phyloP scores from a whole-genome alignment of 2,113 vertebrate genomes.

The Edolisoma coerulescens region DNA sequence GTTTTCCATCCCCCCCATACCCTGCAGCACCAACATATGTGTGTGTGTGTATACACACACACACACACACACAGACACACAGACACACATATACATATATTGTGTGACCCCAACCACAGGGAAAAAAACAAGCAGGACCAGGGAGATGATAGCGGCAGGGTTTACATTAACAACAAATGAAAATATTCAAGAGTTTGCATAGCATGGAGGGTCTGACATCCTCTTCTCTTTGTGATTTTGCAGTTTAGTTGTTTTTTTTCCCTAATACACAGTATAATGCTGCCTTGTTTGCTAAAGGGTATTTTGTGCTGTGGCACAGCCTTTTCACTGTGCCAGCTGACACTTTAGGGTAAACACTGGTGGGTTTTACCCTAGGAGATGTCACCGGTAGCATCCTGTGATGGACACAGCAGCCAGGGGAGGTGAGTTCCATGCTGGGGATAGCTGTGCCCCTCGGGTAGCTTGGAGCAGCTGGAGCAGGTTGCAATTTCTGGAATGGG shows the following conservation, averaged over 20 bases:
- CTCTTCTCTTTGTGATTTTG: not conserved
- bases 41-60: not conserved
- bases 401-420: no score
- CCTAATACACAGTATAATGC: not conserved
- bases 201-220: not conserved
- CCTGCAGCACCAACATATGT: not conserved
- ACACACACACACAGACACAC: no score
- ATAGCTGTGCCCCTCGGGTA: accelerated
- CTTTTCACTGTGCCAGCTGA: not conserved
- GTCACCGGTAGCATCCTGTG: not conserved
- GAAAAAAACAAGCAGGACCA: not conserved
- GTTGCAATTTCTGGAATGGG: not conserved
- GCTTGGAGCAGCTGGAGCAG: not conserved
- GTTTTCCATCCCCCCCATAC: not conserved
- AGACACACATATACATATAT: no score
- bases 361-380: not conserved
- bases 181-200: not conserved
- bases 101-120: accelerated
- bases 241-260: not conserved
- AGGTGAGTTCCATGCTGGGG: accelerated
- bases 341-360: not conserved
- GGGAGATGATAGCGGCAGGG: accelerated
- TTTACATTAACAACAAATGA: not conserved
- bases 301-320: not conserved
- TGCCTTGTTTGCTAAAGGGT: not conserved